Conservation (phyloP, 2,113 vertebrate genomes). For the Psittacus erithacus region DNA sequence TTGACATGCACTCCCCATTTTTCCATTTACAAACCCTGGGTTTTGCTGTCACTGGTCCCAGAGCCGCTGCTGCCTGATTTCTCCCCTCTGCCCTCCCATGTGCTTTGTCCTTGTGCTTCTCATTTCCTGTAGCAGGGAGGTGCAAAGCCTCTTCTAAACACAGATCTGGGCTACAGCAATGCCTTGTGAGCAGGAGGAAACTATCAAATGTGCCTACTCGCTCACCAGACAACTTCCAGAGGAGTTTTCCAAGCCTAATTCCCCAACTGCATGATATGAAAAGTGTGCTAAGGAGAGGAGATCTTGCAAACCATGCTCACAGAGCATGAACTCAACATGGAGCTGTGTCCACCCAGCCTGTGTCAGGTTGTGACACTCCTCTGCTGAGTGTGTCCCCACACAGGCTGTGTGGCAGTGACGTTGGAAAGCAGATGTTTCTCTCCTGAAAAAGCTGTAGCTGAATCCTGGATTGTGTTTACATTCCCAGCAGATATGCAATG, state of each 20-base stretch:
- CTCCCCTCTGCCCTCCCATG: rapidly evolving
- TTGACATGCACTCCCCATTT: background rate
- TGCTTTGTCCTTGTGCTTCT: background rate
- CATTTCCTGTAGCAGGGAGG: background rate
- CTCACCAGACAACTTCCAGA: background rate
- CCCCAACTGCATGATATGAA: background rate
- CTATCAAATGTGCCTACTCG: rapidly evolving
- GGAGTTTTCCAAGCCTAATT: background rate
- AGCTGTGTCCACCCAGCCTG: background rate
- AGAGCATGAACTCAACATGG: background rate
- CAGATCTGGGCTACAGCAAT: background rate
- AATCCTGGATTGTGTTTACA: slow-evolving; percentile 45
- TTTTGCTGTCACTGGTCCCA: background rate
- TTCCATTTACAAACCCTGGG: background rate
- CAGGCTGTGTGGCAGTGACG: background rate
- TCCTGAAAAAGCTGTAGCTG: background rate
- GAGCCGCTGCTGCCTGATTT: background rate
- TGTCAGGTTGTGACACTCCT: background rate
- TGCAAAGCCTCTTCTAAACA: background rate
- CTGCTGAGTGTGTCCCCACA: rapidly evolving
- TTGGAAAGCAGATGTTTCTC: slow-evolving; percentile 41
- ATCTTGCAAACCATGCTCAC: background rate
- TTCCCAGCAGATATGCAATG: background rate
- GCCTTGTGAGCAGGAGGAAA: background rate
- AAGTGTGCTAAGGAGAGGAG: background rate